phyloP scores from a whole-genome alignment of 2,113 vertebrate species.

The Coryphaenoides rupestris region DNA sequence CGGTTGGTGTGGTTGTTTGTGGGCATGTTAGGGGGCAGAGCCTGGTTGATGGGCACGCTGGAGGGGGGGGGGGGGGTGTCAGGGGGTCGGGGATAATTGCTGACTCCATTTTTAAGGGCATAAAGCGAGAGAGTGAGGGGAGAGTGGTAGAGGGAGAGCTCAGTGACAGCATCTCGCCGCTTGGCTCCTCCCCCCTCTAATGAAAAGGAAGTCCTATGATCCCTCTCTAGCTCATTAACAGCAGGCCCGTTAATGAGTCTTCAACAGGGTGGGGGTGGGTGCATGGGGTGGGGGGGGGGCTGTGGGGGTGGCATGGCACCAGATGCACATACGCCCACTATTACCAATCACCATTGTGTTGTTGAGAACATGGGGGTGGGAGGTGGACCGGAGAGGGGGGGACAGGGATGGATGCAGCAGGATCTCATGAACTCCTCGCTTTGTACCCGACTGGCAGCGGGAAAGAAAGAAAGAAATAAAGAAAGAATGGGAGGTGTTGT shows the following conservation, averaged over 20 bases:
- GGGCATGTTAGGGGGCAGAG: conserved; percentile 48
- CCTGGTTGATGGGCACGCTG: conserved; percentile 18
- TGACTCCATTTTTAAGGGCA: conserved; percentile 70
- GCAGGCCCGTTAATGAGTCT: conserved; percentile 79
- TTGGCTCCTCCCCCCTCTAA: conserved; percentile 54
- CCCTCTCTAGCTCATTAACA: conserved; percentile 80
- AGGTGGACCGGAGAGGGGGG: conserved; percentile 21
- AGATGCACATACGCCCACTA: conserved; percentile 71
- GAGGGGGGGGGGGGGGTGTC: conserved; percentile 46
- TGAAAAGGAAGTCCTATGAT: conserved; percentile 74
- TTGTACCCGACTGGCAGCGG: too few relatives aligned
- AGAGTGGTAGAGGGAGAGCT: conserved; percentile 34
- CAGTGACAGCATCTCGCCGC: conserved; percentile 64
- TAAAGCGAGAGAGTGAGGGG: conserved; percentile 31
- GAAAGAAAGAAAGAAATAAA: too few relatives aligned
- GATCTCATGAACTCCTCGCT: too few relatives aligned
- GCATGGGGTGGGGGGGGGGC: conserved; percentile 49
- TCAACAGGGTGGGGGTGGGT: conserved; percentile 72
- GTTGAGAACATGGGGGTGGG: conserved; percentile 52
- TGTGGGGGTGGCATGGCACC: conserved; percentile 56
- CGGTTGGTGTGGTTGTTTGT: conserved; percentile 49
- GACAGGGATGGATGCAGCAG: conserved; percentile 22
- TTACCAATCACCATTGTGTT: conserved; percentile 71
- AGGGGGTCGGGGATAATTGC: conserved; percentile 70
- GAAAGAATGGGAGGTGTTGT: too few relatives aligned